Evolutionary conservation across 2,113 vertebrate species (phyloP), one percentile per base, ranked within the genome.

Genomic region (Pelecanus crispus): DNA sequence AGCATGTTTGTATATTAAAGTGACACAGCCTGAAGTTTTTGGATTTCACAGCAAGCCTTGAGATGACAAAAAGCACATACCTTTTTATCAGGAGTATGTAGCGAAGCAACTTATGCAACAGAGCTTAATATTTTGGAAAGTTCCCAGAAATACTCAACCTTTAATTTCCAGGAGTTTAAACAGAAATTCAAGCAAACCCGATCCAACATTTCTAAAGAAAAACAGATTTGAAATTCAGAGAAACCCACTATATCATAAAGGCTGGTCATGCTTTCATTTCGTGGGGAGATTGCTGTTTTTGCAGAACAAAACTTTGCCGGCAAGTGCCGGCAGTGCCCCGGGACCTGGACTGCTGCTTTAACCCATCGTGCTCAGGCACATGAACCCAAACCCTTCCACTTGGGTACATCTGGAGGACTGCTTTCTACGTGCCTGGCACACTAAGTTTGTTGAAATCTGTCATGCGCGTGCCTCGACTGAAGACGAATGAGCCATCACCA

Each of bases 1-100:
- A 59, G 88, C n/a, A 25, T 89, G 84, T 95, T 95, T 96, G 88
- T 86, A 55, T 82, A 96, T 97, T 96, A 90, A 97, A 97, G 95
- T 67, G 95, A 87, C 96, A 94, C 85, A 94, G 96, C 75, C 95
- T 88, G 95, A 91, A 89, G 77, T 95, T 96, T 97, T 70, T 87
- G 62, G 90, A 91, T 93, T 97, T 95, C 84, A 75, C 2, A 34
- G 81, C 25, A 19, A 96, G 95, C 73, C 95, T 34, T 2, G 61
- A 80, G 83, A 96, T 5, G 38, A 81, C 75, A 73, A 50, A 81
- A 82, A 82, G 42, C 80, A 32, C 72, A 17, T 1, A 83, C 87
- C 86, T 96, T 61, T 90, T 89, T 29, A 78, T 77, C 16, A 12
- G 78, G 63, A 93, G 68, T 8, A 65, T 6, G 73, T 36, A 78